Base-by-base conservation (phyloP, 2,113 vertebrate genomes). In the Onychostoma macrolepis region DNA sequence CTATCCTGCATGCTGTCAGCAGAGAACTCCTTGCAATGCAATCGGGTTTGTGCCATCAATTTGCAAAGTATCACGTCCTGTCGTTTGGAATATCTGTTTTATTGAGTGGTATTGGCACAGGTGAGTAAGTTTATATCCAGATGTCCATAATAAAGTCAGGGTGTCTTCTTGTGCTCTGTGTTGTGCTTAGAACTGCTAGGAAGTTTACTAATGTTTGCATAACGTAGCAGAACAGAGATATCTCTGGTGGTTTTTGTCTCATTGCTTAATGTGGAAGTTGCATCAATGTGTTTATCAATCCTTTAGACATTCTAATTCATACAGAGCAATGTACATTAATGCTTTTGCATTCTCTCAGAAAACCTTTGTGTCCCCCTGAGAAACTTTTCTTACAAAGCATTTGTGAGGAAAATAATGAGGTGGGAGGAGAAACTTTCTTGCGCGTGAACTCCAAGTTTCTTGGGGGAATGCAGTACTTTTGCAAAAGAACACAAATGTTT, bases 41-140 rank as follows among this genome's bases (percentile, higher is more conserved):
- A 95, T 95, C 93, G 94, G 94, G 95, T 95, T 95, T 92, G 93
- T 92, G 92, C 91, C 93, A 95, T 95, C 92, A 93, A 95, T 95
- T 95, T 92, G 92, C 92, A 90, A 90, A 91, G 91, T 90, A 90
- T 93, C 92, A 92, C 88, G 78, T 91, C 94, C 89, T 93, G 94
- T 94, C 94, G 93, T 92, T 91, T 91, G 92, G 90, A 92, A 92
- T 91, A 92, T 92, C 93, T 92, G 93, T 94, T 94, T 93, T 90
- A 90, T 93, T 92, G 87, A 89, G 91, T 88, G 88, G 86, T 94
- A 94, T 94, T 94, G 94, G 94, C 94, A 95, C 91, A 92, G 93
- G 91, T 94, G 94, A 95, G 95, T 95, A 94, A 95, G 95, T 95
- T 95, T 95, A 95, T 94, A 94, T 93, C 90, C 95, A 93, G 93